Base-by-base conservation (phyloP, 2,888 invertebrate species). In the Leptopilina syphax region DNA sequence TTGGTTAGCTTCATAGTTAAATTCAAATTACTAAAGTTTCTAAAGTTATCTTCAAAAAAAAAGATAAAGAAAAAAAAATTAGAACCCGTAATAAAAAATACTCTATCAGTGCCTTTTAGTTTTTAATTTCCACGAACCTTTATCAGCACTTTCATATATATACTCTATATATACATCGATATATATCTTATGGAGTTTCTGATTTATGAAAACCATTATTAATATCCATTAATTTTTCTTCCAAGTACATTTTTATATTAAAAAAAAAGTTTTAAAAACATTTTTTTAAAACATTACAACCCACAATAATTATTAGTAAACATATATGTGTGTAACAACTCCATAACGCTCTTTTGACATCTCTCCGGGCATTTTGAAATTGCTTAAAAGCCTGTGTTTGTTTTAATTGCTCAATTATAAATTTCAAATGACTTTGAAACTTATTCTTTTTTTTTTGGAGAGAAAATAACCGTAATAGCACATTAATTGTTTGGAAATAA, bases 1-100 rank as follows among this genome's bases (percentile, higher is more conserved):
- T 70, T 54, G 27, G 70, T 68, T 13, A 70, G 27, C 54, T 54
- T 54, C 13, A 70, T 70, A 63, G 63, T 63, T 63, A 63, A 63
- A 63, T 63, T 63, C 63, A 63, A 63, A 63, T 63, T 63, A 63
- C 63, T 63, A 63, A 63, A 63, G 63, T 63, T 63, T 24, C 63
- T 24, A 24, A 63, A 24, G n/a, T 63, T 63, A 63, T 63, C 63
- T 24, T 3, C 24, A 63, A 63, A 34, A 34, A 63, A 63, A 60
- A 50, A 50, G 44, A 44, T 8, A 8, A 44, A 44, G 44, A 50
- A 50, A 50, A 50, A 50, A 50, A 47, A 47, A 47, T 47, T 44
- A 44, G 44, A 57, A n/a, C 60, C 24, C 9, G 9, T 18, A 18
- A 63, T 18, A 18, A 63, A 24, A 63, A 63, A 63, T 63, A 63